A percentile compares a stretch with the other conserved stretches of the same genome.
Conservation (phyloP, 2,888 invertebrate species). For the Rhagonycha fulva region DNA sequence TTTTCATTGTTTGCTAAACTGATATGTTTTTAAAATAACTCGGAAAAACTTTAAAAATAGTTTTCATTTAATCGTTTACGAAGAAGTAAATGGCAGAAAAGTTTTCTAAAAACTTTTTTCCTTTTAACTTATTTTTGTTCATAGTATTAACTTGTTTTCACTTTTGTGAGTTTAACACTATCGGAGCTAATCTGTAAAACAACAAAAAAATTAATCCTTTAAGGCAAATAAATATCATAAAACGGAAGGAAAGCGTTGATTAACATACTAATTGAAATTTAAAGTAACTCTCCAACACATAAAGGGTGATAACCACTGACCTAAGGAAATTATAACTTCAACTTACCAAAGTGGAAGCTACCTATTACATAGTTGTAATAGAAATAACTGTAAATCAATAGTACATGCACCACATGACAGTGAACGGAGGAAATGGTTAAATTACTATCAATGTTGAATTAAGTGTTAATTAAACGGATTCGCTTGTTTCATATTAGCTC, state of each 20-base stretch:
- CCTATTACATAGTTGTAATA: not conserved
- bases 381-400: not conserved
- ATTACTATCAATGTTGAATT: not conserved
- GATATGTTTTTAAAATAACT: no score
- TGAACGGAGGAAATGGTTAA: not conserved
- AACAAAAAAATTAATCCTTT: no score
- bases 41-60: no score
- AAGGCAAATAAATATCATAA: not conserved
- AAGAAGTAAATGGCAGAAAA: not conserved
- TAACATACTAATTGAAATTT: not conserved
- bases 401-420: not conserved
- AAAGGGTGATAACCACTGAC: not conserved
- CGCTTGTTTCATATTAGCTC: not conserved
- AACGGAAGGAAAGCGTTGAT: not conserved
- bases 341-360: not conserved
- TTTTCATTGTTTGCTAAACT: no score
- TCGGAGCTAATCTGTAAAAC: not conserved
- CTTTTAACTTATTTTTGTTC: not conserved
- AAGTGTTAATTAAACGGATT: not conserved
- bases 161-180: not conserved
- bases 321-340: not conserved
- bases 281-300: not conserved
- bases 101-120: not conserved
- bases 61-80: no score
- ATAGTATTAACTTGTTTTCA: no score